Percentiles rank a stretch among this genome's conserved stretches.
Evolutionary conservation across 1,140 invertebrate species (phyloP).

Genomic region (Pseudomyrmex concolor): DNA sequence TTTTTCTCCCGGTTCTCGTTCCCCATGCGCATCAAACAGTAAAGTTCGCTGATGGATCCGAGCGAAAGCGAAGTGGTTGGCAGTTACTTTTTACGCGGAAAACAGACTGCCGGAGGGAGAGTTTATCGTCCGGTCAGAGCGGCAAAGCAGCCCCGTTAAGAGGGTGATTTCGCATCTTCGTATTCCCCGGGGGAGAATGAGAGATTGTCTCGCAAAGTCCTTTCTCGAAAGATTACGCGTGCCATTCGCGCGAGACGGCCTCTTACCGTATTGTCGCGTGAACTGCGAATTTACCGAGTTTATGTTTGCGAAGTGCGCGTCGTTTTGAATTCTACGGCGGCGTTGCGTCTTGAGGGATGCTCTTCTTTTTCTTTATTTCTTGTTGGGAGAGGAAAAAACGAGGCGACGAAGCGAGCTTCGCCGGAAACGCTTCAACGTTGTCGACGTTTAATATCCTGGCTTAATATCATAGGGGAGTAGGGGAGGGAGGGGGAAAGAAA

Average conservation of each 20-base stretch:
- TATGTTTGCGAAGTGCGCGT: constrained; percentile 31
- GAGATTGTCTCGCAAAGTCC: constrained; percentile 14
- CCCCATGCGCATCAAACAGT: constrained; percentile 14
- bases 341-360: not conserved
- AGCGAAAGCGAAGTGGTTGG: constrained; percentile 22
- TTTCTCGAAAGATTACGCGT: constrained; percentile 16
- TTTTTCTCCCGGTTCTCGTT: constrained; percentile 34
- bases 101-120: not conserved
- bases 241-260: constrained; percentile 14
- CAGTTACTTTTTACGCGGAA: constrained; percentile 63
- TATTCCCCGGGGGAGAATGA: constrained; percentile 1
- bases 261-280: constrained; percentile 3
- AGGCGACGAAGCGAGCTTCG: constrained; percentile 35
- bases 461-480: constrained; percentile 66
- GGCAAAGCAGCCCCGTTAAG: constrained; percentile 23
- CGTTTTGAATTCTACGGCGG: constrained; percentile 23
- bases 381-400: not conserved
- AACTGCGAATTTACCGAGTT: constrained; percentile 28
- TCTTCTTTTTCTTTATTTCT: constrained; percentile 3
- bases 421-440: constrained; percentile 58
- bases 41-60: constrained; percentile 21
- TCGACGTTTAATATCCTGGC: constrained; percentile 73
- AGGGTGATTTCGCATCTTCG: constrained; percentile 34
- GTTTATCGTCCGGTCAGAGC: constrained; percentile 36
- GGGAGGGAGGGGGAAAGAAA: not conserved